A percentile compares a stretch with the other conserved stretches of the same genome.
phyloP scores from a whole-genome alignment of 2,888 invertebrate genomes.

The Lordiphosa andalusiaca region DNA sequence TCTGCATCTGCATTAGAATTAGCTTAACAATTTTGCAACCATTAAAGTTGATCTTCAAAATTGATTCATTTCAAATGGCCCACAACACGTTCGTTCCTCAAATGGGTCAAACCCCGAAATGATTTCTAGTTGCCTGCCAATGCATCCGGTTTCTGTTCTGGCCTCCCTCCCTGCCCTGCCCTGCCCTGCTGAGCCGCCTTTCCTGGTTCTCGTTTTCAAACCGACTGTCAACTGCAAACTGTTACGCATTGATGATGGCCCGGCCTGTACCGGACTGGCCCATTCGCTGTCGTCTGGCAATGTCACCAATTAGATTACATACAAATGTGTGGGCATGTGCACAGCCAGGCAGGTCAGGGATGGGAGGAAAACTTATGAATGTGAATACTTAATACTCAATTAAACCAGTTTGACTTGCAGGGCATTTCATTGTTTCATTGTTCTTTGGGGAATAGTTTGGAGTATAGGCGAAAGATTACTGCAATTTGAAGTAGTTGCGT shows the following conservation, averaged over 20 bases:
- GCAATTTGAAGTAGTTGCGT: too few species aligned
- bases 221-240: constrained; percentile 14
- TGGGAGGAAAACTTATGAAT: too few species aligned
- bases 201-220: constrained; percentile 4
- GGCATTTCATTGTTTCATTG: too few species aligned
- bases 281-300: constrained; percentile 37
- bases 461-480: too few species aligned
- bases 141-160: constrained; percentile 5
- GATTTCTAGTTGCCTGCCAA: constrained; percentile 4
- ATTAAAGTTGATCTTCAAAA: constrained; percentile 26
- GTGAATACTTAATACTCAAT: too few species aligned
- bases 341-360: too few species aligned
- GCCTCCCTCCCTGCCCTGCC: not conserved
- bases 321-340: constrained; percentile 24
- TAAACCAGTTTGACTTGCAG: too few species aligned
- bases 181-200: not conserved
- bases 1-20: constrained; percentile 21
- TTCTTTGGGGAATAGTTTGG: too few species aligned
- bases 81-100: not conserved
- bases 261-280: constrained; percentile 9
- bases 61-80: constrained; percentile 9
- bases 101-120: constrained; percentile 11
- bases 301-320: constrained; percentile 54
- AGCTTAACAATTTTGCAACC: constrained; percentile 17
- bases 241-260: constrained; percentile 19